phyloP scores from a whole-genome alignment of 2,888 invertebrate genomes.

The Stegophylla sp. region DNA sequence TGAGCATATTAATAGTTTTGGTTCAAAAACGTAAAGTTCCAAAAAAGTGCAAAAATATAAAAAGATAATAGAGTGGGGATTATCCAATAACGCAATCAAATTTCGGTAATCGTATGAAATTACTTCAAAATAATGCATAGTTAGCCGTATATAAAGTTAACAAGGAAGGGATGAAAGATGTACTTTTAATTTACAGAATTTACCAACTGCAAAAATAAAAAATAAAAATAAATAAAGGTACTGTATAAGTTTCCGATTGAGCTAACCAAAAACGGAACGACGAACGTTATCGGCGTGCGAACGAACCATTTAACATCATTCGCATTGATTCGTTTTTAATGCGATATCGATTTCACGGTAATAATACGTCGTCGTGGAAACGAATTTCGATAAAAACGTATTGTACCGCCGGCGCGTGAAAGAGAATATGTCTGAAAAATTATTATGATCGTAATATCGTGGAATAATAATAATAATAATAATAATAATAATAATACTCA shows the following conservation, averaged over 20 bases:
- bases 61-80: too few relatives aligned
- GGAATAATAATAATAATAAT: too few relatives aligned
- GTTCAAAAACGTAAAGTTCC: too few relatives aligned
- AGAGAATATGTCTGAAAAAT: neutral
- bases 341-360: neutral
- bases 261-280: neutral
- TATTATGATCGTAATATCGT: neutral
- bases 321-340: conserved; percentile 43
- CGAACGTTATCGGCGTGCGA: conserved; percentile 2
- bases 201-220: neutral
- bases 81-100: too few relatives aligned
- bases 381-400: neutral
- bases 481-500: too few relatives aligned
- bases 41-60: too few relatives aligned
- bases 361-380: neutral
- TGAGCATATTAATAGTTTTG: too few relatives aligned
- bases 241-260: neutral
- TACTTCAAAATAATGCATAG: too few relatives aligned
- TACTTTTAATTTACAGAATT: neutral
- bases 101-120: too few relatives aligned
- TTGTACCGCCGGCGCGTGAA: too few relatives aligned
- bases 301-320: conserved; percentile 22
- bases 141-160: too few relatives aligned
- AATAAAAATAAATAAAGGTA: neutral
- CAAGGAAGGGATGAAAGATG: too few relatives aligned